These are phyloP conservation scores for Zoanthus sociatus DNA, from an alignment of 92 coral and sea anemone species.

Conservation along the genomic window DNA sequence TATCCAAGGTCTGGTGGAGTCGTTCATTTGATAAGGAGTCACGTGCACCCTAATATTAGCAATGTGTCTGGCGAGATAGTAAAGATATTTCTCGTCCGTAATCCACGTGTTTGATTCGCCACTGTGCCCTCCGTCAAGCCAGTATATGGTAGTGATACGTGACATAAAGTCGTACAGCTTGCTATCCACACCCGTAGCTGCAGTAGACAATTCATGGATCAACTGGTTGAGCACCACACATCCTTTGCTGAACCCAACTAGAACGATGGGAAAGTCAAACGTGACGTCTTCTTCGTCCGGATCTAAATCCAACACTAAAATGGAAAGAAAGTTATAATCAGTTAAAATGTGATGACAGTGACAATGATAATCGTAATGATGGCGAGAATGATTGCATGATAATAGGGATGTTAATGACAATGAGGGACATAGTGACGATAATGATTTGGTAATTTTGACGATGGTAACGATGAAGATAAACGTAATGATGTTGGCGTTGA, in stretches of 20 bases:
- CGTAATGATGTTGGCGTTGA: too few species aligned
- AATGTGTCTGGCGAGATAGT: constrained; percentile 79
- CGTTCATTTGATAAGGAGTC: constrained; percentile 97
- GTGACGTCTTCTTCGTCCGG: constrained; percentile 91
- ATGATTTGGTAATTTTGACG: too few species aligned
- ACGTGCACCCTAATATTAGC: constrained; percentile 92
- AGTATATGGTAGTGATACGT: constrained; percentile 89
- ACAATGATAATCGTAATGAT: too few species aligned
- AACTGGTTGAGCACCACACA: constrained; percentile 96
- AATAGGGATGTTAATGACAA: too few species aligned
- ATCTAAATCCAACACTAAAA: constrained; percentile 78
- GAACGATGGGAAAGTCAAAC: constrained; percentile 86
- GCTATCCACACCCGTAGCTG: constrained; percentile 74
- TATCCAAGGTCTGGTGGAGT: constrained; percentile 95
- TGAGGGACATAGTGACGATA: too few species aligned
- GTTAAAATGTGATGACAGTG: too few species aligned
- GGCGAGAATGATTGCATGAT: too few species aligned
- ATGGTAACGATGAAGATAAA: too few species aligned
- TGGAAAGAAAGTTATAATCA: background rate
- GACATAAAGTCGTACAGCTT: constrained; percentile 76
- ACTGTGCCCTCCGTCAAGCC: constrained; percentile 98
- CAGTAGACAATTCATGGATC: constrained; percentile 81
- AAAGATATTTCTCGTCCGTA: constrained; percentile 92
- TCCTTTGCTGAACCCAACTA: constrained; percentile 98
- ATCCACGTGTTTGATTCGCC: constrained; percentile 99